Conservation (phyloP, 2,797 vertebrate species). For the Rhynchonycteris naso region DNA sequence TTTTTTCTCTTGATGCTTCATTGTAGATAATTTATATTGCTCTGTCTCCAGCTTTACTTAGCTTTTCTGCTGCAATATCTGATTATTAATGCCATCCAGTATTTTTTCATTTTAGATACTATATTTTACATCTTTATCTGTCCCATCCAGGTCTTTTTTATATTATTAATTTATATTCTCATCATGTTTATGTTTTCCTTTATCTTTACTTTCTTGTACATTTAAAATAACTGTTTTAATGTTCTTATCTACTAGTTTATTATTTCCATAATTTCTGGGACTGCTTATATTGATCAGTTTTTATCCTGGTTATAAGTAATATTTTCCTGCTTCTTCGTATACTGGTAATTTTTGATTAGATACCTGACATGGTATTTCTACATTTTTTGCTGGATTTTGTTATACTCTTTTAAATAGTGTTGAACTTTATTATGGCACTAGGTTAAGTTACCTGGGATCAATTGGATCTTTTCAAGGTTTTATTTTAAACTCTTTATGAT, state of each 20-base stretch:
- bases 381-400: not conserved
- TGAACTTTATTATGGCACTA: not conserved
- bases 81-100: not conserved
- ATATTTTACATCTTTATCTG: not conserved
- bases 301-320: not conserved
- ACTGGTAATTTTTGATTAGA: not conserved
- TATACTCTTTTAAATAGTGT: not conserved
- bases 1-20: not conserved
- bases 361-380: not conserved
- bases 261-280: not conserved
- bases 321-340: slow-evolving; percentile 5
- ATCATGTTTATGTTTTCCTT: not conserved
- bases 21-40: not conserved
- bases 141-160: not conserved
- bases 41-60: not conserved
- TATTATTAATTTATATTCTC: not conserved
- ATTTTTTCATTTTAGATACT: not conserved
- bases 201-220: not conserved
- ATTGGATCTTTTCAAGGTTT: not conserved
- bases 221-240: not conserved
- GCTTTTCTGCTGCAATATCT: not conserved
- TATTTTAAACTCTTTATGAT: not conserved
- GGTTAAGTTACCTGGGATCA: not conserved
- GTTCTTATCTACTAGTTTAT: not conserved
- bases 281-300: not conserved